Percentiles rank a stretch among this genome's conserved stretches.
Evolutionary conservation across 2,113 vertebrate species (phyloP).

Genomic region (Nothoprocta pentlandii): DNA sequence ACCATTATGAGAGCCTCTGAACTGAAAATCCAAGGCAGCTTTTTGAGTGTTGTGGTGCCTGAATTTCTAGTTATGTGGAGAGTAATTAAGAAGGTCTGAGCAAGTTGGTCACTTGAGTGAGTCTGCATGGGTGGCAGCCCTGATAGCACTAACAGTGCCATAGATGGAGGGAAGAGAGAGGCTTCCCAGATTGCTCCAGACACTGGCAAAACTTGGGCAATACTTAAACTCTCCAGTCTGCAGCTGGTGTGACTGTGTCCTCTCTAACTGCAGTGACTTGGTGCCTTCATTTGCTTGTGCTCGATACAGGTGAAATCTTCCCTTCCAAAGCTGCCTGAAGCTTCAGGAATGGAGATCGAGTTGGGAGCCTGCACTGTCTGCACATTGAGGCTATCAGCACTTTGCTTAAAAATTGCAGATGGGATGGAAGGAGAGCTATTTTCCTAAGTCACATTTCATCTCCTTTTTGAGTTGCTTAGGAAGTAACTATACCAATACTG

Average conservation of each 20-base stretch:
- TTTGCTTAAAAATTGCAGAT: background rate
- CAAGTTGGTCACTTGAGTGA: background rate
- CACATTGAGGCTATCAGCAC: accelerated
- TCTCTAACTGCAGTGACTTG: background rate
- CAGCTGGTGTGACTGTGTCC: background rate
- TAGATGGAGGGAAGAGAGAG: background rate
- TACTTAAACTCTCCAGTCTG: background rate
- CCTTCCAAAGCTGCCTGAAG: background rate
- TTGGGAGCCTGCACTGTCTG: background rate
- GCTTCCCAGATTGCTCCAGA: background rate
- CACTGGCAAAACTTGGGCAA: background rate
- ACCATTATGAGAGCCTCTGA: background rate
- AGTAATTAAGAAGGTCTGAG: background rate
- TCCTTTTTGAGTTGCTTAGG: background rate
- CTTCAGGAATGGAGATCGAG: background rate
- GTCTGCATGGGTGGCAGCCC: accelerated
- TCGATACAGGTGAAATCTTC: background rate
- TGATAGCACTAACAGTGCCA: accelerated
- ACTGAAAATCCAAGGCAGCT: background rate
- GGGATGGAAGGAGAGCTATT: background rate
- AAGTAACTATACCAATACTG: background rate
- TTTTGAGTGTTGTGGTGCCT: background rate
- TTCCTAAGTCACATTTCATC: background rate
- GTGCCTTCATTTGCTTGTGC: background rate
- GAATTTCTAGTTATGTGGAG: background rate